Evolutionary conservation across 2,797 vertebrate genomes (phyloP).

Genomic region (Antennarius maculatus): DNA sequence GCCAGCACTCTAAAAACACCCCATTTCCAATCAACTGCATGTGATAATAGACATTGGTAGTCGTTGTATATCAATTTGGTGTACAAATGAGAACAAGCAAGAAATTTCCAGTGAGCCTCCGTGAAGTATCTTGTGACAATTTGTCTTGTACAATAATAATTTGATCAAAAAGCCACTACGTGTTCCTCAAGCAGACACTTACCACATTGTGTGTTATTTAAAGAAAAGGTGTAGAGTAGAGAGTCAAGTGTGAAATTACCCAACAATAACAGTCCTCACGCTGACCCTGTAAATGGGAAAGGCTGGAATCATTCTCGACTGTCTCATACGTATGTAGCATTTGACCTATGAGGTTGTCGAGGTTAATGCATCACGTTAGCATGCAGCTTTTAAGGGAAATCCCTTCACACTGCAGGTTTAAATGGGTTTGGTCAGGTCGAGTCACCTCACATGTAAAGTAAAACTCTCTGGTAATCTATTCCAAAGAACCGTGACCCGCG

Average conservation of each 20-base stretch:
- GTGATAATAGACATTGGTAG: too few relatives aligned
- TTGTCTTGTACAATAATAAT: constrained; percentile 31
- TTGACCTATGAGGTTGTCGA: constrained; percentile 79
- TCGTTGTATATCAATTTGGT: neutral
- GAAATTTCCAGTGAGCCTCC: constrained; percentile 13
- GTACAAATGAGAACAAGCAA: constrained; percentile 12
- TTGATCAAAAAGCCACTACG: constrained; percentile 29
- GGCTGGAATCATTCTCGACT: constrained; percentile 76
- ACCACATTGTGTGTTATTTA: constrained; percentile 68
- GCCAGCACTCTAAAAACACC: too few relatives aligned
- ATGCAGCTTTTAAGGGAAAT: constrained; percentile 65
- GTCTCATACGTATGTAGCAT: constrained; percentile 80
- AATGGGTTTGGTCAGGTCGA: constrained; percentile 66
- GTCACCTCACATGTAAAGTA: constrained; percentile 59
- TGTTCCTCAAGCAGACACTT: constrained; percentile 64
- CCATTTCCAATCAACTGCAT: too few relatives aligned
- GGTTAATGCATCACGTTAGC: constrained; percentile 74
- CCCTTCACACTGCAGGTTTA: constrained; percentile 60
- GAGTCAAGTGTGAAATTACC: constrained; percentile 63
- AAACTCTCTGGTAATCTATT: constrained; percentile 64
- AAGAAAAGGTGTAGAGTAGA: constrained; percentile 37
- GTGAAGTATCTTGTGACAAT: constrained; percentile 33
- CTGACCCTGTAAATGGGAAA: constrained; percentile 68
- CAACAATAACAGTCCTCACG: constrained; percentile 67
- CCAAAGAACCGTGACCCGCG: constrained; percentile 32